Base-by-base conservation (phyloP, 2,113 vertebrate genomes). In the Hypomesus transpacificus region DNA sequence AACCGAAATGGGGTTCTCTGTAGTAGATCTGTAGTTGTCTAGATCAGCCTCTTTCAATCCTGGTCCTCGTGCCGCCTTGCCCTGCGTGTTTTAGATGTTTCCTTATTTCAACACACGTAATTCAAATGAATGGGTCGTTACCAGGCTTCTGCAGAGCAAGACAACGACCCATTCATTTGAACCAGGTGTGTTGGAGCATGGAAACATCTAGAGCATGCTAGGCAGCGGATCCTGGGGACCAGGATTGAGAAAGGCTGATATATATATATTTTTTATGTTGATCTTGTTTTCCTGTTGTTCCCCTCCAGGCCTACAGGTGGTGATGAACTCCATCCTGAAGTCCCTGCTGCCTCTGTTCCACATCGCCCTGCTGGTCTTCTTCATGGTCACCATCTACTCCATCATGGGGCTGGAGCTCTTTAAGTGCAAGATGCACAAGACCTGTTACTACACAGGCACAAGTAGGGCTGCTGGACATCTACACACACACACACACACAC, bases 391-490 rank as follows among this genome's bases (percentile, higher is more conserved):
- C 79, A 98, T 98, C 82, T 98, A 98, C 0, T 95, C 95, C 82
- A 97, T 98, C 3, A 92, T 97, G 0, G 96, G 95, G 22, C 86
- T 96, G 65, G 96, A 98, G 68, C 94, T 98, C 65, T 98, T 98
- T 90, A 96, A 95, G 84, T 96, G 96, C 82, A 96, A 93, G 84
- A 95, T 98, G 95, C 96, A 98, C 81, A 98, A 96, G 89, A 96
- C 95, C 60, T 98, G 96, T 88, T 96, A 95, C 88, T 94, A 92
- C 77, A 75, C 68, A 0, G 92, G 94, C 57, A 97, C 95, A 74
- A 89, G 94, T 94, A 73, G 71, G 78, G 46, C 31, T 6, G 4
- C 31, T 34, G 7, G 34, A 3, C 24, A 22, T 20, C 28, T 5
- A 39, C 31, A 22, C n/a, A 28, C n/a, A 17, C 26, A 13, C 2